phyloP scores from a whole-genome alignment of 2,888 invertebrate species.

The Mimas tiliae region DNA sequence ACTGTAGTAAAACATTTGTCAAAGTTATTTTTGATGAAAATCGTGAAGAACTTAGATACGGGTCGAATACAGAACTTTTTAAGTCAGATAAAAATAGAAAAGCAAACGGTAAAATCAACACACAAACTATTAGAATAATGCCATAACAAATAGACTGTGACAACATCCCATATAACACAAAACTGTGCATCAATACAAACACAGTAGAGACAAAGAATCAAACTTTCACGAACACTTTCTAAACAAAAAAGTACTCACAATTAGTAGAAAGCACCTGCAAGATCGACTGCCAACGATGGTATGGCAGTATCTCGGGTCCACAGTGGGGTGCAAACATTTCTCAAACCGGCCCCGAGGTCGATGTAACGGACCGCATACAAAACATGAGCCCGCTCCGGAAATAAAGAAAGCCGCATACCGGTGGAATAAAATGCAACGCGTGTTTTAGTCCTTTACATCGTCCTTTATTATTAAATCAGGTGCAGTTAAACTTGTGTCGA shows the following conservation, averaged over 20 bases:
- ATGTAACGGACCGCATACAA: constrained; percentile 76
- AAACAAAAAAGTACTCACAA: constrained; percentile 59
- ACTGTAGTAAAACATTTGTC: too few species aligned
- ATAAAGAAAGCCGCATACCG: constrained; percentile 40
- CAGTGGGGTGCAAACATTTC: constrained; percentile 55
- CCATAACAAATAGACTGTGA: background rate
- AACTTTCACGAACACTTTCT: constrained; percentile 60
- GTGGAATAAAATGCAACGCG: constrained; percentile 23
- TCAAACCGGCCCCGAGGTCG: constrained; percentile 73
- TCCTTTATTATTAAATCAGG: background rate
- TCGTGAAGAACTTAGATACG: too few species aligned
- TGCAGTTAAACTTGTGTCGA: constrained; percentile 1
- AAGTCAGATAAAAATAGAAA: too few species aligned
- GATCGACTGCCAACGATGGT: constrained; percentile 53
- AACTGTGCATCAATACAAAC: background rate
- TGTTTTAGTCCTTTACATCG: constrained; percentile 25
- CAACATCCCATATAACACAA: background rate
- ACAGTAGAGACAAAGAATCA: constrained; percentile 14
- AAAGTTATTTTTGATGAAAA: too few species aligned
- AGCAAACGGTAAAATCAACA: too few species aligned
- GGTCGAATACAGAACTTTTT: too few species aligned
- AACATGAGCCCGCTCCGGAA: constrained; percentile 45
- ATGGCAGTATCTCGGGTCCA: constrained; percentile 48
- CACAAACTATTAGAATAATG: too few species aligned
- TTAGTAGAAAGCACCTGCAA: constrained; percentile 64